Conservation (phyloP, 2,888 invertebrate species). For the Lobophora halterata region DNA sequence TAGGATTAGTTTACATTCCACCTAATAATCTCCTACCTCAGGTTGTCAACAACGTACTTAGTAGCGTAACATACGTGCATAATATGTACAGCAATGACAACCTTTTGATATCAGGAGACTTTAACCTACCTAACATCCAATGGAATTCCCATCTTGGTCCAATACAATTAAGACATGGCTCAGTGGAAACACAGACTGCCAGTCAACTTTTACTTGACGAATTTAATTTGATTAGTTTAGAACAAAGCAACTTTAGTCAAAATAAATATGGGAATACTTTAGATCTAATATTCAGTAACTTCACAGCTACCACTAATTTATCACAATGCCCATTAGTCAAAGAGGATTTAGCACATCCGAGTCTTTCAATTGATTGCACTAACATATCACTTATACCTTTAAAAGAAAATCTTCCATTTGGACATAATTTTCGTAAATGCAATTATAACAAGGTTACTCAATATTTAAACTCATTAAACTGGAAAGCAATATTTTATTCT, state of each 20-base stretch:
- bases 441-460: neutral
- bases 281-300: conserved; percentile 3
- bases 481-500: neutral
- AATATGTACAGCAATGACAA: neutral
- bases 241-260: conserved; percentile 4
- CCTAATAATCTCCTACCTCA: neutral
- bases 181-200: neutral
- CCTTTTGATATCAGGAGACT: neutral
- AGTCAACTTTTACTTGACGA: neutral
- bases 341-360: neutral
- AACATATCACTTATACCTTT: neutral
- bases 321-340: neutral
- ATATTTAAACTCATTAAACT: neutral
- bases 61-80: neutral
- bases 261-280: neutral
- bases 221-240: neutral
- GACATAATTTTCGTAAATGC: neutral
- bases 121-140: conserved; percentile 2
- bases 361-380: neutral
- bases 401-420: neutral
- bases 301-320: neutral
- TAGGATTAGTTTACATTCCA: neutral
- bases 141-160: neutral
- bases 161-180: neutral
- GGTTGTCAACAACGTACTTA: neutral